Percentiles rank a stretch among this genome's conserved stretches.
phyloP scores from a whole-genome alignment of 1,140 invertebrate species.

The Catajapyx aquilonaris region DNA sequence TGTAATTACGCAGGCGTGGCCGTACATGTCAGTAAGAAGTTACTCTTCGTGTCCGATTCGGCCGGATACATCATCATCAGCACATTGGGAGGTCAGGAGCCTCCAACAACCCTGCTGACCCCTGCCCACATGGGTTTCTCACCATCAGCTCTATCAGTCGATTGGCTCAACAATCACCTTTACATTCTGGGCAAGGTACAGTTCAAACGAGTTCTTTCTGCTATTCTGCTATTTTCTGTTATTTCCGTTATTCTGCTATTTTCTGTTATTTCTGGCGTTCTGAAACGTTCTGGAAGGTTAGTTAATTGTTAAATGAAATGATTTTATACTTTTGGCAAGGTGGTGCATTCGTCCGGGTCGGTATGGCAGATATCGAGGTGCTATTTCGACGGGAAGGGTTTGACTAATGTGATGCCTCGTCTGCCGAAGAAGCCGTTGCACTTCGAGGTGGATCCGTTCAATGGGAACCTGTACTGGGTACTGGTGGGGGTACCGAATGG shows the following conservation, averaged over 20 bases:
- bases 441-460: constrained; percentile 75
- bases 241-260: too few relatives aligned
- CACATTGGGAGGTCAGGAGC: constrained; percentile 19
- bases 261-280: too few relatives aligned
- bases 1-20: constrained; percentile 60
- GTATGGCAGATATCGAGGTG: constrained; percentile 50
- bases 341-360: constrained; percentile 20
- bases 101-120: constrained; percentile 13
- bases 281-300: too few relatives aligned
- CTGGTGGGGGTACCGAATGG: constrained; percentile 24
- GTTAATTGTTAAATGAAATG: constrained; percentile 10
- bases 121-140: constrained; percentile 31
- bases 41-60: constrained; percentile 53
- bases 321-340: constrained; percentile 21
- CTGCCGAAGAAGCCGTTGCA: constrained; percentile 42
- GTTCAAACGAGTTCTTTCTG: too few relatives aligned
- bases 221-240: too few relatives aligned
- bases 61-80: constrained; percentile 33
- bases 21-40: constrained; percentile 41
- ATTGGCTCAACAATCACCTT: constrained; percentile 66
- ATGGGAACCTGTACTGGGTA: constrained; percentile 72
- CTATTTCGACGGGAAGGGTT: constrained; percentile 41
- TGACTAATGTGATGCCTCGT: constrained; percentile 40
- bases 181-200: constrained; percentile 65
- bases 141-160: constrained; percentile 47